A percentile compares a stretch with the other conserved stretches of the same genome.
These are phyloP conservation scores for Saimiri boliviensis DNA, from an alignment of 2,113 vertebrate species.

Conservation along the genomic window DNA sequence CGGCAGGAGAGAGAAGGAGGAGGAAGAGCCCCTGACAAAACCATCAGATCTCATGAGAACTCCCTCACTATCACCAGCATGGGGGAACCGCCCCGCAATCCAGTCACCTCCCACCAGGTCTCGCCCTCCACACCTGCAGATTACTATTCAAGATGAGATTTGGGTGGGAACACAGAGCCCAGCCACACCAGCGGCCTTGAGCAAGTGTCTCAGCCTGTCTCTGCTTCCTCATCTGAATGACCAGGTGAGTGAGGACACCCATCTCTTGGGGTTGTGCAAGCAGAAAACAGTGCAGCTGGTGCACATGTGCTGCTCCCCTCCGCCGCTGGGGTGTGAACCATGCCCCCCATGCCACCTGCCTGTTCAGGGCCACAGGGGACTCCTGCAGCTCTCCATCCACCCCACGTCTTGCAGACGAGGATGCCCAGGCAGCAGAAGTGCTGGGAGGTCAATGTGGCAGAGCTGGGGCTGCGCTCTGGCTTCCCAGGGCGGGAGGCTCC, in stretches of 20 bases:
- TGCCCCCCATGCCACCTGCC: fast-evolving
- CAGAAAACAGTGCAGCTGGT: not conserved
- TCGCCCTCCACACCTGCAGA: too few relatives aligned
- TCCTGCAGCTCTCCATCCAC: fast-evolving
- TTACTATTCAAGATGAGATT: too few relatives aligned
- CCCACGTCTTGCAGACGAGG: fast-evolving
- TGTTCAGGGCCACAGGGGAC: not conserved
- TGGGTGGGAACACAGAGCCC: too few relatives aligned
- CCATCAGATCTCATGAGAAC: too few relatives aligned
- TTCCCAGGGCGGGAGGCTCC: not conserved
- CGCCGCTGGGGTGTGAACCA: fast-evolving
- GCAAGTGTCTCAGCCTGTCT: not conserved
- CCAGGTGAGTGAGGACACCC: not conserved
- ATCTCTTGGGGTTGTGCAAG: not conserved
- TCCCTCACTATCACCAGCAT: too few relatives aligned
- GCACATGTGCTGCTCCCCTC: not conserved
- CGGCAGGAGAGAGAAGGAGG: too few relatives aligned
- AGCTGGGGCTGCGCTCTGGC: not conserved
- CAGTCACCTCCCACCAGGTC: too few relatives aligned
- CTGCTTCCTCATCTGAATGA: not conserved
- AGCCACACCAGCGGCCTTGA: not conserved
- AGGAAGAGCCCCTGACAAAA: too few relatives aligned
- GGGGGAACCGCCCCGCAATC: too few relatives aligned
- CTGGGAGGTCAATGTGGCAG: not conserved
- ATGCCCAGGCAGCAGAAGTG: not conserved